phyloP scores from a whole-genome alignment of 2,113 vertebrate genomes.

The Noctilio leporinus region DNA sequence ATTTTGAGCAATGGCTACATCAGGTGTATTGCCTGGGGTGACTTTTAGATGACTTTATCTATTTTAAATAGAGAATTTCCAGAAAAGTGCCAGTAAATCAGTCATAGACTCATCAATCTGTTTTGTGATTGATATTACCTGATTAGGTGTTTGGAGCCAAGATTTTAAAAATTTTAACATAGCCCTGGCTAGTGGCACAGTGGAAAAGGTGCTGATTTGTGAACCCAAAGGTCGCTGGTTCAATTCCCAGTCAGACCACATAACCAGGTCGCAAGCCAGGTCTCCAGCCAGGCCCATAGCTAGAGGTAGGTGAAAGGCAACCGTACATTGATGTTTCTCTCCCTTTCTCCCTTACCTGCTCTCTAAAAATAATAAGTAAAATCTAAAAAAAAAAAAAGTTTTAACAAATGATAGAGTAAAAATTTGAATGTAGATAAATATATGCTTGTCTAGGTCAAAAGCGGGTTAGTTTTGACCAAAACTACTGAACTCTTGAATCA shows the following conservation, averaged over 20 bases:
- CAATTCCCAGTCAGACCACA: too few species aligned
- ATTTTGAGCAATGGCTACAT: background rate
- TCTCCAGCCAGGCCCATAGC: too few species aligned
- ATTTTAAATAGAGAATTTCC: background rate
- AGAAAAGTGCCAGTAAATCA: background rate
- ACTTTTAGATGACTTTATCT: background rate
- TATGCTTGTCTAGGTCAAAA: background rate
- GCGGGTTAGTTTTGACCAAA: background rate
- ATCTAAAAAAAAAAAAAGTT: too few species aligned
- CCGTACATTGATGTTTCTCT: too few species aligned
- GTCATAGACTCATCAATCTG: background rate
- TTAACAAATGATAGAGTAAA: constrained; percentile 2
- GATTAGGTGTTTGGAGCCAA: background rate
- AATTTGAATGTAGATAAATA: background rate
- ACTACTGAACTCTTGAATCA: background rate
- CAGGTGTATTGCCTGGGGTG: background rate
- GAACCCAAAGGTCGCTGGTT: too few species aligned
- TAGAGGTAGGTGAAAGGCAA: too few species aligned
- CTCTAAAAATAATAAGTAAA: too few species aligned
- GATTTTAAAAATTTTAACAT: background rate
- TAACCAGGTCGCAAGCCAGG: too few species aligned
- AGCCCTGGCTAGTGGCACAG: too few species aligned
- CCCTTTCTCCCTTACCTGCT: too few species aligned
- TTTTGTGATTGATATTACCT: background rate
- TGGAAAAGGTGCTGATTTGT: too few species aligned